Evolutionary conservation across 64 coral and sea anemone genomes (phyloP), one percentile per base, ranked within the genome.

Genomic region (Trachythela sp.): DNA sequence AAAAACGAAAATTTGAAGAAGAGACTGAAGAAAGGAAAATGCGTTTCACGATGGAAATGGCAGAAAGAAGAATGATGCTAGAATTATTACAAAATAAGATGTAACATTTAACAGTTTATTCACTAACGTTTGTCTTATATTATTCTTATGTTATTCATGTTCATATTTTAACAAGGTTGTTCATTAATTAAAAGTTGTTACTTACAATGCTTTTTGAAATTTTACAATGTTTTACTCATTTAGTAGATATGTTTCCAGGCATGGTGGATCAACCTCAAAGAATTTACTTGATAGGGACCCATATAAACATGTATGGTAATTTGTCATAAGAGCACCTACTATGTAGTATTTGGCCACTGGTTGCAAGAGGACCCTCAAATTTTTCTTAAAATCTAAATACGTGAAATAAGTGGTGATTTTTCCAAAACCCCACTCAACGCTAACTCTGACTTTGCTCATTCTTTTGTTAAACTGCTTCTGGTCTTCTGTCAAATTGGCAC

Each of bases 311-410:
- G 71, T 77, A 70, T 77, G 71, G 17, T n/a, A 77, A 77, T 77
- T 77, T 34, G 71, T 27, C 71, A 77, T 35, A 77, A 77, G 71
- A 35, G 71, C 71, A 35, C 71, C 71, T 35, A 77, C 71, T 14
- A 77, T 77, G 26, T 77, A 77, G 71, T 77, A 77, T 38, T 77
- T 77, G 24, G 71, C 71, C 9, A 34, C 71, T 8, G 71, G 71
- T 77, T 77, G 71, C 71, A 77, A 38, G 36, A 77, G 71, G 30
- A 77, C 71, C 36, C 71, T 77, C 36, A 77, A 77, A 77, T 77
- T 77, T 35, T 38, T 77, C 36, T 77, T 77, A 35, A 77, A 77
- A 34, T 77, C 71, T 7, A 77, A 14, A 77, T 77, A 77, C 8
- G 71, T 17, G 7, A 77, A 77, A 17, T 77, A 77, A 35, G 29